phyloP scores from a whole-genome alignment of 2,888 invertebrate genomes.

The Leistus spinibarbis region DNA sequence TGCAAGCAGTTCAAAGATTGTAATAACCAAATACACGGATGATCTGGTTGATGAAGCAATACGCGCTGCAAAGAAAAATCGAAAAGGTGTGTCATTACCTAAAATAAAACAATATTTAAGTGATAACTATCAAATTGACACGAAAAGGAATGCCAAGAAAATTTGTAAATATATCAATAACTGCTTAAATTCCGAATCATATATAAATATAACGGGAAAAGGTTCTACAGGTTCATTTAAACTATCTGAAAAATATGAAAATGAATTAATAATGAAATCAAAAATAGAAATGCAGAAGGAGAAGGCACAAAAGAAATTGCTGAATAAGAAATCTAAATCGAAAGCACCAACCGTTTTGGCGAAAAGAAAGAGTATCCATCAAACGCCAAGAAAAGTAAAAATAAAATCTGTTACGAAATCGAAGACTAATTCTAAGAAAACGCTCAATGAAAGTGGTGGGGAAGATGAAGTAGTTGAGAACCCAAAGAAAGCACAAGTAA shows the following conservation, averaged over 20 bases:
- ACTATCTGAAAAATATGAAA: background rate
- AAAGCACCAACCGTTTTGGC: background rate
- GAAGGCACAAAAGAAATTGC: background rate
- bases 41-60: background rate
- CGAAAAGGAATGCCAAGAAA: background rate
- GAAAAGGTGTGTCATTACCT: background rate
- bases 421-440: no score
- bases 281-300: background rate
- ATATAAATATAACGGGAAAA: background rate
- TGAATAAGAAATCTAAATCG: background rate
- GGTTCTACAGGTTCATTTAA: background rate
- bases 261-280: background rate
- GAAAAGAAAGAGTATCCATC: background rate
- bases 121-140: background rate
- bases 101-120: background rate
- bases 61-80: background rate
- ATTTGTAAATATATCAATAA: background rate
- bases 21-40: background rate
- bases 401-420: no score
- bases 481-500: no score
- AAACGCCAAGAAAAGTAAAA: background rate
- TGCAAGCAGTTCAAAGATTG: background rate
- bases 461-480: no score
- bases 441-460: no score
- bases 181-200: background rate